Evolutionary conservation across 2,888 invertebrate genomes (phyloP), one percentile per base, ranked within the genome.

Genomic region (Labia minor): DNA sequence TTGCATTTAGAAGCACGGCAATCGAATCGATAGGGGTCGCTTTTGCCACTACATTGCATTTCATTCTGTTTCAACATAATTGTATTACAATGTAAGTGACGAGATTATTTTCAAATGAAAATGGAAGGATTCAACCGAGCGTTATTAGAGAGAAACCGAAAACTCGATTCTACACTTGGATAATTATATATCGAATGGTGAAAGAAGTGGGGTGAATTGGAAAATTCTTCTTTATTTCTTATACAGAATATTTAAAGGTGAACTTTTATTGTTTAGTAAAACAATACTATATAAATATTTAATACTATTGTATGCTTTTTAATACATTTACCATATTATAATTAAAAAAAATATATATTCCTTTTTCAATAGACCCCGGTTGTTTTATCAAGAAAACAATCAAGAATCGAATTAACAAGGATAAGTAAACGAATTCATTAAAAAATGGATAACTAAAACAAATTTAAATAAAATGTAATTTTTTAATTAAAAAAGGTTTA

Each of bases 241-340:
- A 3, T 49, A n/a, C n/a, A n/a, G 49, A 16, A 11, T 49, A 49
- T 49, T 49, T 14, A 49, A 49, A 49, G 49, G 49, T 49, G 49
- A 49, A 49, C 49, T 49, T 49, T 49, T 49, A 49, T 49, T 49
- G 49, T 49, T 49, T 49, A n/a, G n/a, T 49, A 14, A 49, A 49
- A 49, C 49, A 49, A 49, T 49, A 14, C n/a, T 10, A 14, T 49
- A 49, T 49, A 49, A 49, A 49, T 49, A 49, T 49, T 49, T 49
- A 49, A 14, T n/a, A 14, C 49, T 49, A 49, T 49, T 49, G 49
- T 49, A 14, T 49, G 3, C 14, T 49, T 14, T 14, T 4, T 8
- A 49, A 49, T 49, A 8, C 49, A 49, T 10, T 49, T 16, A 49
- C 8, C 6, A 49, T 3, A 49, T 8, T 16, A 49, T n/a, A 33